Percentiles rank a stretch among this genome's conserved stretches.
These are phyloP conservation scores for Adelognathus sp. DNA, from an alignment of 2,888 invertebrate genomes.

Conservation along the genomic window DNA sequence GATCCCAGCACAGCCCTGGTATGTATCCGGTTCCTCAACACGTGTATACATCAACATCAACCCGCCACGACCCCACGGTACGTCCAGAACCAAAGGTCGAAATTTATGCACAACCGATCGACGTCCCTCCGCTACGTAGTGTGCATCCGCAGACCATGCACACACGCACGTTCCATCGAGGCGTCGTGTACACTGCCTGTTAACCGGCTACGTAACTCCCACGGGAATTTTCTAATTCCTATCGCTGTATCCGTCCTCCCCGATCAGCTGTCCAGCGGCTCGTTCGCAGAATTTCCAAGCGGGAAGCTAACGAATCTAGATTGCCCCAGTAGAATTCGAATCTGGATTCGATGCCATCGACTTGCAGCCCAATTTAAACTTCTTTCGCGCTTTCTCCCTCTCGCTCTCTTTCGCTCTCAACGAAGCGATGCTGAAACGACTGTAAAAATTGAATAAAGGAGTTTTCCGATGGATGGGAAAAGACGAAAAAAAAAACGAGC, in stretches of 20 bases:
- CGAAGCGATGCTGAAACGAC: conserved; percentile 48
- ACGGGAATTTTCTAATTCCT: conserved; percentile 47
- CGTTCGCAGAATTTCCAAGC: conserved; percentile 47
- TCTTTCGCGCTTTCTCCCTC: conserved; percentile 18
- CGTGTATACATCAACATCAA: conserved; percentile 1
- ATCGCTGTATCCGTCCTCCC: conserved; percentile 4
- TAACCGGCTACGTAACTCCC: conserved; percentile 30
- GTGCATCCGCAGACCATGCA: background rate
- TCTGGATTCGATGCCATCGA: conserved; percentile 40
- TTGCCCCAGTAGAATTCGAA: conserved; percentile 52
- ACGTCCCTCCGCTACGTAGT: background rate
- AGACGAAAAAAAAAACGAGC: conserved; percentile 44
- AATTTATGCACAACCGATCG: conserved; percentile 46
- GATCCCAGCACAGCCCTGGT: background rate
- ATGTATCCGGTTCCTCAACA: background rate
- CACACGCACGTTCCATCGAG: background rate
- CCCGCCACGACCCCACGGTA: conserved; percentile 20
- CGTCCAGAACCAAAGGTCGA: conserved; percentile 31
- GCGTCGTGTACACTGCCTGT: conserved; percentile 25
- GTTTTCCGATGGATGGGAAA: conserved; percentile 20
- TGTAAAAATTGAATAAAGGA: conserved; percentile 39
- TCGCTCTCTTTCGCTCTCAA: conserved; percentile 35
- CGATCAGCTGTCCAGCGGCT: background rate
- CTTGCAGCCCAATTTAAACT: background rate
- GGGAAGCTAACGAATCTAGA: conserved; percentile 56